Evolutionary conservation across 2,888 invertebrate species (phyloP).

Genomic region (Andricus curvator): DNA sequence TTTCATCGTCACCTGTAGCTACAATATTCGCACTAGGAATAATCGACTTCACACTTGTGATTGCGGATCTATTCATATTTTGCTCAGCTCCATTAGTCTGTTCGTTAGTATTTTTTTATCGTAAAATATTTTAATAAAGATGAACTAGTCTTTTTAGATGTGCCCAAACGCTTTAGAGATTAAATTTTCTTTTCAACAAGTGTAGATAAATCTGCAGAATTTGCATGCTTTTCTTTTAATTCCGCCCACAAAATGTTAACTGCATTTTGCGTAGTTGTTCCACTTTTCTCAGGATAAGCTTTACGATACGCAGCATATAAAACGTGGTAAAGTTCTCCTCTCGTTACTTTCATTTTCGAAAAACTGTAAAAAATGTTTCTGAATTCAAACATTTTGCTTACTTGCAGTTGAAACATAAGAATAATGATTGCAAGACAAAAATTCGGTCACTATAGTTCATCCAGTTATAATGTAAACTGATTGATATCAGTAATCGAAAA

Average conservation of each 20-base stretch:
- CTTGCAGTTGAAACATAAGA: no score
- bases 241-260: background rate
- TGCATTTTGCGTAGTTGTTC: background rate
- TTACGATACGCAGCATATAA: conserved; percentile 5
- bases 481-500: no score
- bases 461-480: no score
- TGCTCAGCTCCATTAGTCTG: background rate
- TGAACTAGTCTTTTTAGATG: background rate
- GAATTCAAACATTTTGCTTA: no score
- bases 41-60: no score
- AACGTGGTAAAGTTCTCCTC: background rate
- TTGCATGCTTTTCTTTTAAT: conserved; percentile 3
- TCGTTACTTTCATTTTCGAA: background rate
- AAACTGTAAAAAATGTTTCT: no score
- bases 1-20: no score
- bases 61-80: background rate
- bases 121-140: conserved; percentile 12
- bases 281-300: background rate
- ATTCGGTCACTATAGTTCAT: no score
- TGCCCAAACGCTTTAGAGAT: background rate
- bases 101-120: background rate
- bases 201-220: background rate
- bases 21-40: no score
- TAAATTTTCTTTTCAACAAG: background rate
- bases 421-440: no score